Percentiles rank a stretch among this genome's conserved stretches.
Evolutionary conservation across 2,797 vertebrate genomes (phyloP).

Genomic region (Premnoplex brunnescens): DNA sequence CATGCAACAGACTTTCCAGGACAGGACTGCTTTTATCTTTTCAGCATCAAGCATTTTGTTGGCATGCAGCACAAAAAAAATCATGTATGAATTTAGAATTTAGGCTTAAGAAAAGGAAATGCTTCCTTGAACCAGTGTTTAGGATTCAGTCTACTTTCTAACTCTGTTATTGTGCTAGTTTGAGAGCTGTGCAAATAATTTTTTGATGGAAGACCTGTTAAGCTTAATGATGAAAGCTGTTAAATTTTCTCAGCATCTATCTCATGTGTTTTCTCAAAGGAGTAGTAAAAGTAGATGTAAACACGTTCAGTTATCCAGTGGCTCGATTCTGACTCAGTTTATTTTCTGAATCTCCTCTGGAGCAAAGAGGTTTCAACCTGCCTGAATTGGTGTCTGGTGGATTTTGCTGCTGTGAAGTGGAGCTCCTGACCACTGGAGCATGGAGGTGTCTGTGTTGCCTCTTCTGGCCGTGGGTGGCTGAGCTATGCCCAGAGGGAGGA

Average conservation of each 20-base stretch:
- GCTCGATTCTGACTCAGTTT: neutral
- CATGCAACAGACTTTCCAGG: neutral
- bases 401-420: neutral
- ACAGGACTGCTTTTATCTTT: neutral
- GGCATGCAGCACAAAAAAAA: neutral
- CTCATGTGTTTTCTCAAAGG: neutral
- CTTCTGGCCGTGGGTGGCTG: accelerated
- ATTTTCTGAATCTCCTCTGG: neutral
- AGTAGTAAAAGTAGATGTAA: neutral
- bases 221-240: neutral
- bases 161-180: neutral
- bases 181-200: neutral
- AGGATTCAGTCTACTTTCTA: neutral
- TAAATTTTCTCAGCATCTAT: neutral
- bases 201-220: neutral
- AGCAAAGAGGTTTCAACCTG: neutral
- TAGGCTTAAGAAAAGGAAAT: neutral
- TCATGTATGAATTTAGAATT: neutral
- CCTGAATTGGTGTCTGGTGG: neutral
- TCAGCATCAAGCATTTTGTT: neutral
- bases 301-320: neutral
- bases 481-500: neutral
- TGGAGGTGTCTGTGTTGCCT: neutral
- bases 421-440: neutral
- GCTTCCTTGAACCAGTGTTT: neutral